A percentile compares a stretch with the other conserved stretches of the same genome.
Evolutionary conservation across 1,140 invertebrate species (phyloP).

Genomic region (Hycleus phaleratus): DNA sequence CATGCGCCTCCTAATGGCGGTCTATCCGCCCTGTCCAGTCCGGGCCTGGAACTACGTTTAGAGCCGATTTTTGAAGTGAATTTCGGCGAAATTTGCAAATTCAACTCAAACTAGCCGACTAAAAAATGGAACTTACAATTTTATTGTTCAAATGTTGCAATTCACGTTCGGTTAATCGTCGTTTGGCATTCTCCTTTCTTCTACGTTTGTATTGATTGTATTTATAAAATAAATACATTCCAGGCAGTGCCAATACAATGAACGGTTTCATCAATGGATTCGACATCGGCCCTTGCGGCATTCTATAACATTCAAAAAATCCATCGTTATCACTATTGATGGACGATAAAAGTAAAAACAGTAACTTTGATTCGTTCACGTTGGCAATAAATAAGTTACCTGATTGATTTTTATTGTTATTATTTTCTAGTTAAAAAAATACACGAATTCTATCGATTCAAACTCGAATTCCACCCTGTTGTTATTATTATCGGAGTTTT

Average conservation of each 20-base stretch:
- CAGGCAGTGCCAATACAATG: conserved; percentile 71
- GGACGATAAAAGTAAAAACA: too few species aligned
- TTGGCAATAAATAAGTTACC: too few species aligned
- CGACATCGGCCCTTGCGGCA: conserved; percentile 51
- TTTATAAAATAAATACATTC: conserved; percentile 86
- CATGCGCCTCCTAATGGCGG: too few species aligned
- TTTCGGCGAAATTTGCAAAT: neutral
- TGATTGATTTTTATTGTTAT: too few species aligned
- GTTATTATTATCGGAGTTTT: too few species aligned
- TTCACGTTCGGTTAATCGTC: conserved; percentile 75
- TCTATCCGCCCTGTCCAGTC: too few species aligned
- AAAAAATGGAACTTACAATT: conserved; percentile 66
- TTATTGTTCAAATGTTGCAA: conserved; percentile 80
- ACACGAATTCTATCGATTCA: too few species aligned
- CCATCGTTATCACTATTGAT: too few species aligned
- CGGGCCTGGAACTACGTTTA: neutral
- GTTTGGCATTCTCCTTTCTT: conserved; percentile 69
- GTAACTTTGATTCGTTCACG: too few species aligned
- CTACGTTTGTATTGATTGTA: conserved; percentile 79
- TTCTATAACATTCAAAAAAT: conserved; percentile 25
- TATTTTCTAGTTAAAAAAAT: too few species aligned
- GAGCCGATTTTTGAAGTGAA: neutral
- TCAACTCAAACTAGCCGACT: neutral
- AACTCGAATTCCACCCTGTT: too few species aligned
- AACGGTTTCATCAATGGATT: conserved; percentile 69